Base-by-base conservation (phyloP, 1,140 invertebrate genomes). In the Pomacea maculata region DNA sequence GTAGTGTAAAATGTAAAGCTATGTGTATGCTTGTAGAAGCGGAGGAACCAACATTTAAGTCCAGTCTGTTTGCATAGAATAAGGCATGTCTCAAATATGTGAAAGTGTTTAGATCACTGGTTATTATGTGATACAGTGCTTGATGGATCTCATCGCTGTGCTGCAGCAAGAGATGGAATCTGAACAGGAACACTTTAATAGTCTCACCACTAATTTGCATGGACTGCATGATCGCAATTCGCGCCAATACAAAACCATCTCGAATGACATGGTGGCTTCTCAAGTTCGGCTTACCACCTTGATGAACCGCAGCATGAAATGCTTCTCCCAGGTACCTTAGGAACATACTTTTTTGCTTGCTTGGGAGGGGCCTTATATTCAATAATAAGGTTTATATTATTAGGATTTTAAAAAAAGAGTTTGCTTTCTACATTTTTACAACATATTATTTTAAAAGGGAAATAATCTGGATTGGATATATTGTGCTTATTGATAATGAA, bases 251-350 rank as follows among this genome's bases (percentile, higher is more conserved):
- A 88, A 88, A 78, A 85, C 86, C 55, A 87, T 89, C 71, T 87
- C 87, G 15, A 85, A 84, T 55, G 88, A 89, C 71, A 86, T 89
- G 85, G 80, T 84, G 61, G 75, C 81, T 4, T 88, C 87, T 61
- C 88, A 89, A 78, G 75, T 72, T 5, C 70, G 84, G 65, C 83
- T 89, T 19, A 88, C 86, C 19, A 78, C 82, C 34, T 83, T 89
- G 15, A 89, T 89, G 88, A 86, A 89, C 77, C 76, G 87, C 34
- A 88, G 86, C 75, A 89, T 89, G 87, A 87, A 88, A 68, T 89
- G 88, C 70, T 89, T 89, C 75, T 82, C 87, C 29, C 86, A 88
- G 86, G 88, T 89, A 86, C 74, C 9, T 73, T 71, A 74, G 45
- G 34, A 74, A 61, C 4, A 61, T 6, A 61, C 11, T 9, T 61